Evolutionary conservation across 2,797 vertebrate species (phyloP).

Genomic region (Takifugu rubripes): DNA sequence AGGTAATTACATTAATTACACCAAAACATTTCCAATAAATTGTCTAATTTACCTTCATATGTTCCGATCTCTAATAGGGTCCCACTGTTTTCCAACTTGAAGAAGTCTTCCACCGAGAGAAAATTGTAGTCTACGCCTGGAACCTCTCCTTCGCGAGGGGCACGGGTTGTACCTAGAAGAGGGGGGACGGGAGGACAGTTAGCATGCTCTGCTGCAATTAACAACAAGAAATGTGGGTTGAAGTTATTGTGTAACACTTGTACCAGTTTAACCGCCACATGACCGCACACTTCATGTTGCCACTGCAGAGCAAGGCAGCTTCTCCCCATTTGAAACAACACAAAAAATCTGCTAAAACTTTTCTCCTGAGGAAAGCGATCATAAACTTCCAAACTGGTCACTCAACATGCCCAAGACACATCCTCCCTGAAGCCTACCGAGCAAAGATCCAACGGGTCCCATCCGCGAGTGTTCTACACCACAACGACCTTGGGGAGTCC

Average conservation of each 20-base stretch:
- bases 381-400: slow-evolving; percentile 5
- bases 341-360: not conserved
- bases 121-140: slow-evolving; percentile 97
- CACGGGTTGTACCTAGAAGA: slow-evolving; percentile 90
- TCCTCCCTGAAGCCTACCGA: slow-evolving; percentile 18
- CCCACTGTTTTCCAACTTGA: slow-evolving; percentile 90
- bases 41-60: slow-evolving; percentile 84
- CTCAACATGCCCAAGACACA: slow-evolving; percentile 19
- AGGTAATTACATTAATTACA: not conserved
- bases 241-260: no score
- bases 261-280: not conserved
- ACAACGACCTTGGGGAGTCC: slow-evolving; percentile 37
- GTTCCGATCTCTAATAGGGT: slow-evolving; percentile 96
- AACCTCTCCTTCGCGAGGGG: slow-evolving; percentile 93
- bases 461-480: slow-evolving; percentile 13
- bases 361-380: no score
- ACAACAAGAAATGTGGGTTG: not conserved
- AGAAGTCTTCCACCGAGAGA: slow-evolving; percentile 91
- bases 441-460: slow-evolving; percentile 15
- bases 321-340: not conserved
- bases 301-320: not conserved
- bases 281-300: not conserved
- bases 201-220: slow-evolving; percentile 4
- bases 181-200: slow-evolving; percentile 24
- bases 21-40: not conserved